Base-by-base conservation (phyloP, 2,113 vertebrate genomes). In the Malurus cyaneus region DNA sequence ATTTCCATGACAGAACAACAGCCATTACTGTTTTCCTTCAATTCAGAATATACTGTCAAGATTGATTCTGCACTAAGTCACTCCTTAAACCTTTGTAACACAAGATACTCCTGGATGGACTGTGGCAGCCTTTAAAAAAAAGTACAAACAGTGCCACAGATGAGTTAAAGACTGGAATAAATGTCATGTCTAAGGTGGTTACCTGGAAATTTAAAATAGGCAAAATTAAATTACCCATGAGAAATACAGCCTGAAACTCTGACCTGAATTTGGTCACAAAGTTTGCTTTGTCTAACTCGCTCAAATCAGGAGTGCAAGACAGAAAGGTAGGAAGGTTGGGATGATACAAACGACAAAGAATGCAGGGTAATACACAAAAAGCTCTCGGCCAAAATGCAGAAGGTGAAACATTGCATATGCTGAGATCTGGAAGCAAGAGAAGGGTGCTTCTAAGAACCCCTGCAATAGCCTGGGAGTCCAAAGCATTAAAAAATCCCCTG, bases 241-340 rank as follows among this genome's bases (percentile, higher is more conserved):
- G 80, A 91, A 87, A 89, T 87, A 42, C 39, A 71, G 39, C 80
- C 84, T 80, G 65, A 87, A 95, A 91, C 70, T 72, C 78, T 69
- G 78, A 72, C 66, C 91, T 80, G 49, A 82, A 96, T 94, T 87
- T 89, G 70, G 80, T 65, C 78, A 77, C 67, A 79, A 94, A 93
- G 60, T 88, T 94, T 86, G 60, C 52, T 94, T 85, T 91, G 69
- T 84, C 69, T 57, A 49, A 61, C 44, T 67, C 72, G 44, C 61
- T 91, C 72, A 84, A 57, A 87, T n/a, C 39, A 62, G 65, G 57
- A 82, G 49, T 26, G 31, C 54, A 84, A 81, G 73, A 54, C 29
- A 32, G 10, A 73, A 77, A 70, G 18, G 50, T 6, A 60, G 8
- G 41, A 78, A 42, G 53, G 39, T 6, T 64, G 52, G 50, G 14